These are phyloP conservation scores for Phymorhynchus buccinoides DNA, from an alignment of 1,140 invertebrate genomes.

Conservation along the genomic window DNA sequence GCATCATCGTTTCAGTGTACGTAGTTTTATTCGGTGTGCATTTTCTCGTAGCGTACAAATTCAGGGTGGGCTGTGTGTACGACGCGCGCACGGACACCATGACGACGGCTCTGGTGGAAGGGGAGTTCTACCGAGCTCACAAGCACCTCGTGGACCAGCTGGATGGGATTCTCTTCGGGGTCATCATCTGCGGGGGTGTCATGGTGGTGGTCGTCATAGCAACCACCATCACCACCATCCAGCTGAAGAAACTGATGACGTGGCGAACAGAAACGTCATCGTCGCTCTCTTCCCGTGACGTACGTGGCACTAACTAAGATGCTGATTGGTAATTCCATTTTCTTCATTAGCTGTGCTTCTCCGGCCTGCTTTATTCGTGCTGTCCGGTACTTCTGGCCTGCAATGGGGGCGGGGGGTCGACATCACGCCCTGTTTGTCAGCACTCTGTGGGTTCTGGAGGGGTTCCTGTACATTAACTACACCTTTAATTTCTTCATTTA, in stretches of 20 bases:
- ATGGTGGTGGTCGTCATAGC: background rate
- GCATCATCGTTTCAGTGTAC: background rate
- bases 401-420: background rate
- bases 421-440: background rate
- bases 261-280: background rate
- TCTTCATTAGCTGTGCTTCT: background rate
- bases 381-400: background rate
- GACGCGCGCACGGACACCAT: background rate
- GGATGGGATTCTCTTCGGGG: background rate
- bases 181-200: no score
- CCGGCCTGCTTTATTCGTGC: constrained; percentile 14
- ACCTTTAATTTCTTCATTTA: constrained; percentile 39
- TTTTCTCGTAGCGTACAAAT: background rate
- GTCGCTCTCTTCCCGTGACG: background rate
- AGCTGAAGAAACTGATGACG: background rate
- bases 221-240: background rate
- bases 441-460: background rate
- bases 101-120: background rate
- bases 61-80: background rate
- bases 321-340: background rate
- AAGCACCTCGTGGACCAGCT: background rate
- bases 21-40: background rate
- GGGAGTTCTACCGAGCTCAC: background rate
- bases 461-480: constrained; percentile 26
- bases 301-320: constrained; percentile 18